Base-by-base conservation (phyloP, 2,113 vertebrate genomes). In the Semnornis frantzii region DNA sequence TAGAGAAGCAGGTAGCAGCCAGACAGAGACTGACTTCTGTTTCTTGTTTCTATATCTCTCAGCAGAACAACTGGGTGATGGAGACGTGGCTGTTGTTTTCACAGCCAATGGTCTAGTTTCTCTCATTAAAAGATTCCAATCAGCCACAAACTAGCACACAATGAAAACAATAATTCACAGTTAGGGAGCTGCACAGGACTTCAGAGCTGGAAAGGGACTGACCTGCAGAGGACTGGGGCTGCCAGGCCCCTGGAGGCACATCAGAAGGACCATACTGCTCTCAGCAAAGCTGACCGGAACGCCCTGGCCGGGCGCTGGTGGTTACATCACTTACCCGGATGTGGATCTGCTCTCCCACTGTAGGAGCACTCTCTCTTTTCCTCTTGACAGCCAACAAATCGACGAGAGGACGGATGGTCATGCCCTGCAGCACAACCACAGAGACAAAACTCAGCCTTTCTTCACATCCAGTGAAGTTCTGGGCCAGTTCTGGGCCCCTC, bases 341-440 rank as follows among this genome's bases (percentile, higher is more conserved):
- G 55, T 98, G 98, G 93, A 98, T 98, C 97, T 98, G 98, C 87
- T 98, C 98, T 39, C 98, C 98, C 82, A 98, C 97, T 0, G 97
- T 98, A 28, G 98, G 98, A 69, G 97, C 91, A 24, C 95, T 97
- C 91, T 98, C 98, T 95, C 98, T 98, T 96, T 97, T 97, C 96
- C 96, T 98, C 95, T 98, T 98, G 68, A 98, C 98, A 82, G 98
- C 97, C 93, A 98, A 33, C 57, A 98, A 97, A 84, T 99, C 97
- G 7, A 98, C 98, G 1, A 98, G 97, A 73, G 98, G 98, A 37
- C 97, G 97, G 55, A 98, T 98, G 63, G 98, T 98, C 98, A 98
- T 98, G 54, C 98, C 98, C 98, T 98, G 90, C 42, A 85, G 92
- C 74, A 91, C 2, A 83, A 85, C n/a, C 83, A 92, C 16, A 42